Percentiles rank a stretch among this genome's conserved stretches.
phyloP scores from a whole-genome alignment of 2,888 invertebrate genomes.

The Epirrhoe alternata region DNA sequence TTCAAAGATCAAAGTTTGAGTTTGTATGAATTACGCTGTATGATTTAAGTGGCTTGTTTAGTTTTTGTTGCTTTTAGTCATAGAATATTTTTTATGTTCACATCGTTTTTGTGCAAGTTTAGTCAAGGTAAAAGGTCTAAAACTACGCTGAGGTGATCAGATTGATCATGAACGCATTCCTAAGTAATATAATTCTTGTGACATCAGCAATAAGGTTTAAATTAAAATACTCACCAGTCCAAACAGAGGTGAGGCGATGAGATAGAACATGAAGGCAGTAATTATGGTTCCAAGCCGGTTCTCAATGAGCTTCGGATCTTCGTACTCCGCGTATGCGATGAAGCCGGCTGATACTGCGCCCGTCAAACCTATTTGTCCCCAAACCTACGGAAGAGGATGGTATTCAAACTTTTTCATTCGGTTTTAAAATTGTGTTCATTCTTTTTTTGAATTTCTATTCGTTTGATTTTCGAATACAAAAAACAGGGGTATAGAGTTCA shows the following conservation, averaged over 20 bases:
- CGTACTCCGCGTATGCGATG: slow-evolving; percentile 87
- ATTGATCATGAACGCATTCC: no score
- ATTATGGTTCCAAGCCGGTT: slow-evolving; percentile 89
- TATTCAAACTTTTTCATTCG: background rate
- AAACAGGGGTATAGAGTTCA: no score
- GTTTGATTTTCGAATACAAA: no score
- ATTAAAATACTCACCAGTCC: slow-evolving; percentile 84
- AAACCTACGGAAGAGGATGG: slow-evolving; percentile 55
- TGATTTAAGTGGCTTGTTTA: background rate
- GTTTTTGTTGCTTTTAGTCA: background rate
- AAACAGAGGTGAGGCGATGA: slow-evolving; percentile 89
- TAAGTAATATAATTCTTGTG: no score
- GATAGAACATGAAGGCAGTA: slow-evolving; percentile 87
- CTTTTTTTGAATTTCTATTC: no score
- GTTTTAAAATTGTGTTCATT: no score
- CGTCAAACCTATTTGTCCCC: slow-evolving; percentile 84
- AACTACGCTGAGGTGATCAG: no score
- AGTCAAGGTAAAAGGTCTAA: no score
- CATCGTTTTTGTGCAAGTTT: no score
- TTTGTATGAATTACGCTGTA: no score
- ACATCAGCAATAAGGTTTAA: background rate
- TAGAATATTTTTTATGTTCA: no score
- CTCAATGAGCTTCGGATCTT: slow-evolving; percentile 87
- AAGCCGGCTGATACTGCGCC: slow-evolving; percentile 84
- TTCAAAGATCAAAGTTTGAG: background rate